Percentiles rank a stretch among this genome's conserved stretches.
Conservation (phyloP, 2,113 vertebrate genomes). For the Sceloporus undulatus region DNA sequence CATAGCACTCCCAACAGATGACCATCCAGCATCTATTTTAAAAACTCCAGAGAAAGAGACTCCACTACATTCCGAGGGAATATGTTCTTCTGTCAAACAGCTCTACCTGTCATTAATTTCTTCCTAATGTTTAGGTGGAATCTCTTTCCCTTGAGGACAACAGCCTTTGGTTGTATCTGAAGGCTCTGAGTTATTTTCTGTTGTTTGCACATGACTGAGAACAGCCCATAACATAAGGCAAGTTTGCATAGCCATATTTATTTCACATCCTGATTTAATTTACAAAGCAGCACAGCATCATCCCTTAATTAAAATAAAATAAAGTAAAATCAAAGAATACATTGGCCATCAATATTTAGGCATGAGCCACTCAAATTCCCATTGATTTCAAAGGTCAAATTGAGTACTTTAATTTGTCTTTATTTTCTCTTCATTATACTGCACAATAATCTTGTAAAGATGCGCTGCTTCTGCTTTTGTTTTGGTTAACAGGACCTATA, state of each 20-base stretch:
- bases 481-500: constrained; percentile 47
- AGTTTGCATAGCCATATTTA: neutral
- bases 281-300: constrained; percentile 55
- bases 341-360: constrained; percentile 49
- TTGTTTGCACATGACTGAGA: constrained; percentile 18
- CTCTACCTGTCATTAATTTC: no score
- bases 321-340: constrained; percentile 75
- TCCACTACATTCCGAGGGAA: no score
- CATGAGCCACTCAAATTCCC: neutral
- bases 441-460: constrained; percentile 69
- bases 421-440: constrained; percentile 64
- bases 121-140: no score
- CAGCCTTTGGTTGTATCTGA: neutral
- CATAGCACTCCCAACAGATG: no score
- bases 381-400: neutral
- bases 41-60: no score
- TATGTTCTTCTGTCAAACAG: no score
- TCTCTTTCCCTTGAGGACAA: neutral
- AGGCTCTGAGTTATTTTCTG: neutral
- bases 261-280: constrained; percentile 62
- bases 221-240: constrained; percentile 25
- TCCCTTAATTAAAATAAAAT: constrained; percentile 56
- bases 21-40: no score
- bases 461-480: constrained; percentile 55
- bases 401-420: neutral